Base-by-base conservation (phyloP, 2,113 vertebrate species). In the Glareola pratincola region DNA sequence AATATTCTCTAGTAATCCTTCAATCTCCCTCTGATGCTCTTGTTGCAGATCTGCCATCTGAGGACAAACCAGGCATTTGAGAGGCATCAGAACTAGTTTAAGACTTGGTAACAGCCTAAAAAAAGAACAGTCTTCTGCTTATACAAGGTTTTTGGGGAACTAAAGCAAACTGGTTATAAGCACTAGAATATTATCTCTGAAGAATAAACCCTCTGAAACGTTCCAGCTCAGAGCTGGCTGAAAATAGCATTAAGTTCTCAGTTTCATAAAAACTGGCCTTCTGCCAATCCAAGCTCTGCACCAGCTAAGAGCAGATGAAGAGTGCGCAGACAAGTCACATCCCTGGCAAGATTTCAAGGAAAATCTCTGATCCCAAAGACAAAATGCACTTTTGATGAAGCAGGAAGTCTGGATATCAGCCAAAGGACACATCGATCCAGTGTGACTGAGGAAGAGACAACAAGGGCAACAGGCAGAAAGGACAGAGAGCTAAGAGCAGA, bases 1-100 rank as follows among this genome's bases (percentile, higher is more conserved):
- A 47, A 99, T 99, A 80, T 99, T 99, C 97, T 99, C 99, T 54
- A 99, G 94, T 3, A 99, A 98, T 2, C 99, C 99, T 93, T 99
- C 99, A 3, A 99, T 99, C 98, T 99, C 99, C 73, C 99, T 96
- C 98, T 99, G 99, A 94, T 99, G 99, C 89, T 99, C 99, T 56
- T 99, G 99, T 24, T 99, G 99, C 71, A 99, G 98, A 97, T 99
- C 99, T 53, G 99, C 99, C 99, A 99, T 99, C 99, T 99, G 91
- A 8, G 80, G 45, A 71, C 23, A 91, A 79, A 86, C 4, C 60
- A 90, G 59, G 17, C 59, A 72, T 64, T 34, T 21, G 51, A 77
- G 79, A 92, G n/a, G 37, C 32, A 47, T 45, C 60, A 88, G 53
- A 75, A 45, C 48, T 11, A 56, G 12, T 20, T 59, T 39, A 53